Evolutionary conservation across 1,140 invertebrate species (phyloP).

Genomic region (Cydia fagiglandana): DNA sequence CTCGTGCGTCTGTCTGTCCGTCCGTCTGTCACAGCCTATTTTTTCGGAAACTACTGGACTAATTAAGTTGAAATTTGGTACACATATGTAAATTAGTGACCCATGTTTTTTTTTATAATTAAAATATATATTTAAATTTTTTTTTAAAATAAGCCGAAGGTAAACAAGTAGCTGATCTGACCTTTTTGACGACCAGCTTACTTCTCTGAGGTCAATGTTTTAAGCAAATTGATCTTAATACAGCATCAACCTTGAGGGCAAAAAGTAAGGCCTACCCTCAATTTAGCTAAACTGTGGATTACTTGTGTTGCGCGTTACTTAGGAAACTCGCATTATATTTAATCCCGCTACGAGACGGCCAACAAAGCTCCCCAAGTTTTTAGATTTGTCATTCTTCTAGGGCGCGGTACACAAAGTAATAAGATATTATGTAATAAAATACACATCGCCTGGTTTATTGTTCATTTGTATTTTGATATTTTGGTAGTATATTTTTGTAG

Average conservation of each 20-base stretch:
- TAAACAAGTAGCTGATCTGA: no score
- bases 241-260: background rate
- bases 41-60: no score
- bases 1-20: no score
- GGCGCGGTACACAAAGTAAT: background rate
- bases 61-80: no score
- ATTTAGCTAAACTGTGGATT: constrained; percentile 2
- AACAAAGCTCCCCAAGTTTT: background rate
- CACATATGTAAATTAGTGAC: no score
- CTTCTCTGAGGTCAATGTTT: background rate
- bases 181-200: background rate
- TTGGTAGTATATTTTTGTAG: no score
- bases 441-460: background rate
- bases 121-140: no score
- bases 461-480: background rate
- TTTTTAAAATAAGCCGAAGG: no score
- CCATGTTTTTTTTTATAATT: no score
- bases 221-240: background rate
- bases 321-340: constrained; percentile 14
- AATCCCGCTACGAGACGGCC: constrained; percentile 1
- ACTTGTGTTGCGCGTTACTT: constrained; percentile 1
- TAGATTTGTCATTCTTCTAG: constrained; percentile 8
- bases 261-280: background rate
- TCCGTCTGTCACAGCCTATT: no score
- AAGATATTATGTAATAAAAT: background rate